Conservation (phyloP, 2,797 vertebrate species). For the Enteromius argenteus region DNA sequence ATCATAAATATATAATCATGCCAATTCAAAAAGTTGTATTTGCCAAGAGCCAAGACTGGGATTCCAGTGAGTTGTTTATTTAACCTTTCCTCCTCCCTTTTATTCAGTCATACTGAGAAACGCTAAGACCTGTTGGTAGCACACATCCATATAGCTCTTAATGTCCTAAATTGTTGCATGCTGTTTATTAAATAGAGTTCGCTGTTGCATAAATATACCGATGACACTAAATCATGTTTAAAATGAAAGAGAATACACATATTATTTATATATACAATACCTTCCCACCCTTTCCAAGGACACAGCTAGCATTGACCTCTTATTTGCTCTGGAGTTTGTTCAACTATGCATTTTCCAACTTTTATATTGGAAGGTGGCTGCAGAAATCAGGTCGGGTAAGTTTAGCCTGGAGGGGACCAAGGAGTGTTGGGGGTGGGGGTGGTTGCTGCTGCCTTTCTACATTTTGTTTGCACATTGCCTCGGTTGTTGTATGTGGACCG, state of each 20-base stretch:
- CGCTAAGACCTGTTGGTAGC: constrained; percentile 51
- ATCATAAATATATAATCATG: not conserved
- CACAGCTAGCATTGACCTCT: constrained; percentile 8
- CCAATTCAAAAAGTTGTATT: not conserved
- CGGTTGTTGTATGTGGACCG: constrained; percentile 44
- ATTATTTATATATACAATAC: not conserved
- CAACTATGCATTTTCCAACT: constrained; percentile 17
- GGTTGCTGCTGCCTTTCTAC: constrained; percentile 55
- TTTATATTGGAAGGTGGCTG: constrained; percentile 46
- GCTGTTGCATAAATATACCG: constrained; percentile 52
- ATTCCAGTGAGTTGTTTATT: constrained; percentile 59
- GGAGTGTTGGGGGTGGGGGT: constrained; percentile 57
- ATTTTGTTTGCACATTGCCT: constrained; percentile 32
- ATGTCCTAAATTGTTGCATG: constrained; percentile 59
- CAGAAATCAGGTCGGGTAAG: constrained; percentile 68
- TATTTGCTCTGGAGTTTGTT: constrained; percentile 49
- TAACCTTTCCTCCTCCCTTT: constrained; percentile 54
- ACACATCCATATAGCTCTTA: constrained; percentile 45
- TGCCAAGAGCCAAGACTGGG: constrained; percentile 37
- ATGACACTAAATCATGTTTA: constrained; percentile 28
- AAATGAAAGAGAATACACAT: constrained; percentile 32
- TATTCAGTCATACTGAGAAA: constrained; percentile 51
- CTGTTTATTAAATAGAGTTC: constrained; percentile 59
- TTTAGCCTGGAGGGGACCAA: constrained; percentile 63
- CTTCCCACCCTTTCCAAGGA: not conserved